Conservation (phyloP, 2,113 vertebrate species). For the Piprites chloris region DNA sequence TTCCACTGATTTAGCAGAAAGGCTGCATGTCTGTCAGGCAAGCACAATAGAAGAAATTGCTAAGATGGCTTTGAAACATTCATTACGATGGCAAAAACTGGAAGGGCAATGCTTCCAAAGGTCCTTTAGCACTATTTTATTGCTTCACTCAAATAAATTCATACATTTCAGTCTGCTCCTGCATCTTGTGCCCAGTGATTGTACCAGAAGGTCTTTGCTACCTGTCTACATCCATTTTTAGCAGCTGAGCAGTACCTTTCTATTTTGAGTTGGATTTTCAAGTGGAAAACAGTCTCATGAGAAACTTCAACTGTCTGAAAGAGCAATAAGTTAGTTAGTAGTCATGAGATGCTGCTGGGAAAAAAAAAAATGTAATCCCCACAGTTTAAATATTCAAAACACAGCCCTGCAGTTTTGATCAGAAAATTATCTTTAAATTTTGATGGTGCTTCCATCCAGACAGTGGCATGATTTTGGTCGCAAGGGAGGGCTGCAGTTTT, state of each 20-base stretch:
- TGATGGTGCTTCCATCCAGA: background rate
- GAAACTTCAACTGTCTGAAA: background rate
- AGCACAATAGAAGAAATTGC: background rate
- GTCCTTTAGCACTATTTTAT: background rate
- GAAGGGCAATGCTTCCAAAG: background rate
- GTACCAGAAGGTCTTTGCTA: background rate
- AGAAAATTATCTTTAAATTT: background rate
- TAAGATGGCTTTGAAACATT: background rate
- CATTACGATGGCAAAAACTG: background rate
- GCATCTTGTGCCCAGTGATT: background rate
- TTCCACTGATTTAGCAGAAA: background rate
- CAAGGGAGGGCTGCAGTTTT: background rate
- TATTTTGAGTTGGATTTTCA: background rate
- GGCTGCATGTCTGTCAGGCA: background rate
- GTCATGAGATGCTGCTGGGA: background rate
- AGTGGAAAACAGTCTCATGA: background rate
- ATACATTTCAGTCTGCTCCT: background rate
- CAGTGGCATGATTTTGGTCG: background rate
- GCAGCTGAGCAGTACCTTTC: background rate
- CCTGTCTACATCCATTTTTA: background rate
- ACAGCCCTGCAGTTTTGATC: background rate
- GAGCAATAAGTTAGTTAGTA: background rate
- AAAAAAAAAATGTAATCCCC: background rate
- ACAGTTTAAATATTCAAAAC: background rate
- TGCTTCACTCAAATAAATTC: background rate